These are phyloP conservation scores for Fringilla coelebs DNA, from an alignment of 2,797 vertebrate genomes.

Conservation along the genomic window DNA sequence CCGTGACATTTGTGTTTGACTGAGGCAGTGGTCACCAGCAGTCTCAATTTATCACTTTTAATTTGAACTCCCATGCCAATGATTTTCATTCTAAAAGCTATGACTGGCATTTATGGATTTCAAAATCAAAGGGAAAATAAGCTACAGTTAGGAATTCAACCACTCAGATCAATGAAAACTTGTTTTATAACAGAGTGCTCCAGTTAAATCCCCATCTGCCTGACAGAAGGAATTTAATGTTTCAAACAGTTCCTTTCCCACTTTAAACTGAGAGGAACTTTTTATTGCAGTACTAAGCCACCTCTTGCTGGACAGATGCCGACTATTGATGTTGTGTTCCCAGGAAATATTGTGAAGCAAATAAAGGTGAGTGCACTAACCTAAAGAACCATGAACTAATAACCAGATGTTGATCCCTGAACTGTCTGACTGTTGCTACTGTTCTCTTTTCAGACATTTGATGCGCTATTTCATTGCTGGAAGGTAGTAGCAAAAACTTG, in stretches of 20 bases:
- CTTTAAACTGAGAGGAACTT: slow-evolving; percentile 10
- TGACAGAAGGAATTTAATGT: slow-evolving; percentile 51
- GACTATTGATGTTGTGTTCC: not conserved
- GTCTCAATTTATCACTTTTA: slow-evolving; percentile 67
- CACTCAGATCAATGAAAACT: slow-evolving; percentile 62
- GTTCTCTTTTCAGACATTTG: not conserved
- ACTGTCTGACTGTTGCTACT: not conserved
- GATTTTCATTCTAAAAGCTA: slow-evolving; percentile 60
- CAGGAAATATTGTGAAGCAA: not conserved
- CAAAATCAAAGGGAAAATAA: slow-evolving; percentile 74
- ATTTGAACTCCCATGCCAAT: slow-evolving; percentile 62
- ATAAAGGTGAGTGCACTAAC: not conserved
- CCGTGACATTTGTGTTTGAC: slow-evolving; percentile 33
- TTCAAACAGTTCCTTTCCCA: slow-evolving; percentile 27
- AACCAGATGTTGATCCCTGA: not conserved
- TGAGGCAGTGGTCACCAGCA: slow-evolving; percentile 47
- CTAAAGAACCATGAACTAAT: not conserved
- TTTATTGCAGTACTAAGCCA: slow-evolving; percentile 15
- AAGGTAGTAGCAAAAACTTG: not conserved
- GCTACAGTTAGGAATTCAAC: slow-evolving; percentile 66
- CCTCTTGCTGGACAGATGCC: not conserved
- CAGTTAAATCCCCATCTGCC: slow-evolving; percentile 56
- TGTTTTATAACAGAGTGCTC: slow-evolving; percentile 44
- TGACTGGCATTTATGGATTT: slow-evolving; percentile 71
- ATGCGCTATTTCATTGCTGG: not conserved